A percentile compares a stretch with the other conserved stretches of the same genome.
These are phyloP conservation scores for Copsychus sechellarum DNA, from an alignment of 2,113 vertebrate species.

Conservation along the genomic window DNA sequence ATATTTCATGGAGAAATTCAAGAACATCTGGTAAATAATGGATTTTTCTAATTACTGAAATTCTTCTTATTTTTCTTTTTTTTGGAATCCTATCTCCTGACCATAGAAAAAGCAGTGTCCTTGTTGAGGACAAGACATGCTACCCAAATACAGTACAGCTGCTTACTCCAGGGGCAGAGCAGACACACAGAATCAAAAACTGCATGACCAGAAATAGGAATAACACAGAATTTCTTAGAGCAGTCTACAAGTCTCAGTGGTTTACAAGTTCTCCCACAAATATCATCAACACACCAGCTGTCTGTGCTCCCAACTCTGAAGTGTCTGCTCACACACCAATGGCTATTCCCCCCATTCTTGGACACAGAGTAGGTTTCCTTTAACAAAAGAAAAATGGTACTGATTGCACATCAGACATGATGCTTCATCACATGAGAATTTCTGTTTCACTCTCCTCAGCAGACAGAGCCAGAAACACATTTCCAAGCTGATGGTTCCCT, in stretches of 20 bases:
- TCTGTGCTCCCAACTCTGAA: background rate
- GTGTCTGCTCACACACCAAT: background rate
- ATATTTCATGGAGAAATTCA: background rate
- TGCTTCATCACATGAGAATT: background rate
- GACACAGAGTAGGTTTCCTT: background rate
- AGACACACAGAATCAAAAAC: background rate
- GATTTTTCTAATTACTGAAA: background rate
- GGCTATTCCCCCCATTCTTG: background rate
- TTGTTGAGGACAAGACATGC: background rate
- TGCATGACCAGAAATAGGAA: background rate
- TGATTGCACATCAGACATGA: background rate
- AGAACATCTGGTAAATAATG: background rate
- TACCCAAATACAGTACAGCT: background rate
- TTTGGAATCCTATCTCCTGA: background rate
- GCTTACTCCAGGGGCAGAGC: background rate
- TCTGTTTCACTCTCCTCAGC: background rate
- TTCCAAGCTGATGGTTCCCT: background rate
- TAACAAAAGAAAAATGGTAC: background rate
- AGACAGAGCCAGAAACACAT: background rate
- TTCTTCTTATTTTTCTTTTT: background rate
- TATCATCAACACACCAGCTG: background rate
- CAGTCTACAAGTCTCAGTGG: background rate
- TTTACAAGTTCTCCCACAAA: rapidly evolving
- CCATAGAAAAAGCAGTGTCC: background rate
- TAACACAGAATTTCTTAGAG: background rate